Base-by-base conservation (phyloP, 2,797 vertebrate genomes). In the Paedocypris micromegethes region DNA sequence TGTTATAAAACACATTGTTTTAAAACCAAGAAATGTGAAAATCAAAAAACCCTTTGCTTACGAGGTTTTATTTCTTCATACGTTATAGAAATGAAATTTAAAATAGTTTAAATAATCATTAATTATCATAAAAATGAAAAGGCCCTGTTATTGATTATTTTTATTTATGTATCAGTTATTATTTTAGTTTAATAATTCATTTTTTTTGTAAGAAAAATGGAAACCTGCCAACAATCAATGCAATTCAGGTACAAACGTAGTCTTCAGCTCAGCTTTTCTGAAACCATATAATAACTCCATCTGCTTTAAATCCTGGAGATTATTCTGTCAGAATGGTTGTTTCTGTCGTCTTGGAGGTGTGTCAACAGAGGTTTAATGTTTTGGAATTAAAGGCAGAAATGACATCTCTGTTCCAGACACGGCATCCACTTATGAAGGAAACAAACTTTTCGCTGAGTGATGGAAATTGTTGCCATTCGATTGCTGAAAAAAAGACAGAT, bases 311-410 rank as follows among this genome's bases (percentile, higher is more conserved):
- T 6, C 40, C 0, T 2, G 2, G n/a, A 48, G 2, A 0, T 52
- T 58, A 42, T 49, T 39, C 56, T 45, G 56, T 52, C 42, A 47
- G 2, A 53, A 43, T 3, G 1, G 3, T 42, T 47, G 37, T 68
- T 68, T 53, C n/a, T 58, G 41, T 58, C 48, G 53, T 60, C 58
- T 68, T 58, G 37, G 60, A 41, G 42, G 43, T 44, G 53, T 68
- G 43, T 60, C 47, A 67, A 0, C 5, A 44, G 40, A 44, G 44
- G 41, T 51, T 51, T 9, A 3, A 50, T 57, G 37, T 58, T 4
- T 66, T 3, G 3, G 23, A 9, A 68, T 47, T 37, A 57, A 6
- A 57, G 6, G 54, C 5, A 5, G 54, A 57, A 6, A 5, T 40
- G 2, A 45, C 46, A 49, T n/a, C 43, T 5, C 45, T 49, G 52